phyloP scores from a whole-genome alignment of 2,888 invertebrate genomes.

The Caenorhabditis zanzibari region DNA sequence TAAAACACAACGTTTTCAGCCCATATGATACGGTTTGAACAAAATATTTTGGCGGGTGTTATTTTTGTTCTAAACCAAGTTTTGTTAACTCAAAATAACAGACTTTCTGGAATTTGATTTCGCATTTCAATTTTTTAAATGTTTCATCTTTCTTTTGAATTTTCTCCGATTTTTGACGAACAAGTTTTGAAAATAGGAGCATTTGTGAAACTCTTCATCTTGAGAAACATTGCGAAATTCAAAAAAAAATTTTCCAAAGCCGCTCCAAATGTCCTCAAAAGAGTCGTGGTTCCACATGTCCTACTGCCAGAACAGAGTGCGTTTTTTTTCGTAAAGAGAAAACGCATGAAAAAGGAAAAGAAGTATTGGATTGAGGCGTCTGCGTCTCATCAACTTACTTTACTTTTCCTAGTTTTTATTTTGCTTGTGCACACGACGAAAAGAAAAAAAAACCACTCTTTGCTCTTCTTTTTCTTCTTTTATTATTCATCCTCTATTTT shows the following conservation, averaged over 20 bases:
- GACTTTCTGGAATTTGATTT: background rate
- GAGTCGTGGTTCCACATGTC: conserved; percentile 9
- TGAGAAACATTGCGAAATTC: conserved; percentile 32
- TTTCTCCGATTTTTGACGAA: no score
- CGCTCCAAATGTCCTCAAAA: background rate
- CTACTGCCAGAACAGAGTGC: background rate
- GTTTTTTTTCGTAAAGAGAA: conserved; percentile 24
- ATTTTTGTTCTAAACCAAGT: background rate
- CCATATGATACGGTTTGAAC: background rate
- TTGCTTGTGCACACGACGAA: conserved; percentile 30
- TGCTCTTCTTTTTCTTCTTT: conserved; percentile 34
- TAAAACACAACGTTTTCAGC: background rate
- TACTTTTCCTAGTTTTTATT: conserved; percentile 13
- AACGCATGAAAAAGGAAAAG: conserved; percentile 38
- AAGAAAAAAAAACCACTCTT: conserved; percentile 37
- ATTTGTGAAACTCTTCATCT: no score
- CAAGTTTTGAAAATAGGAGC: no score
- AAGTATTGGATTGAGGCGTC: conserved; percentile 42
- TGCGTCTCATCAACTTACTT: conserved; percentile 41
- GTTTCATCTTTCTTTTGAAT: no score
- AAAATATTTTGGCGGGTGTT: conserved; percentile 13
- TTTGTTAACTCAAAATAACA: background rate
- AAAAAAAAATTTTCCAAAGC: background rate
- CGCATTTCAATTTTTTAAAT: background rate
- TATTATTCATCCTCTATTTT: conserved; percentile 10